Base-by-base conservation (phyloP, 2,797 vertebrate species). In the Hydrocynus forskahlii region DNA sequence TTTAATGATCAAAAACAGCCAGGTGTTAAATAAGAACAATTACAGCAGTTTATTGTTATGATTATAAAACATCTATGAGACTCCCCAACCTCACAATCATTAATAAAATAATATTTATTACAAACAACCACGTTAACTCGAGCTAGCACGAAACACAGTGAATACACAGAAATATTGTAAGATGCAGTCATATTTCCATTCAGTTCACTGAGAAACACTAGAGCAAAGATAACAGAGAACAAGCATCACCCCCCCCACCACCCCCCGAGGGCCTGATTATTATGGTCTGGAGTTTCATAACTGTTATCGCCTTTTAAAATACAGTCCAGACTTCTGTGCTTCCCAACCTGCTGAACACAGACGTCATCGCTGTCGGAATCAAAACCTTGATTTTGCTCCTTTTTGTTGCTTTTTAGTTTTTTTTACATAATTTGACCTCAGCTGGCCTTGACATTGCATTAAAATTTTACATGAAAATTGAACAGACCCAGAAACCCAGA, bases 91-190 rank as follows among this genome's bases (percentile, higher is more conserved):
- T 80, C 78, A 81, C 66, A 82, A 86, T 79, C 59, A 86, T 4
- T 86, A 83, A 87, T 85, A 87, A 86, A 87, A 89, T 87, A 81
- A 83, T 88, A 86, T 88, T 84, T 85, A 84, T 88, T 86, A 88
- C 85, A 86, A 85, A 87, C 80, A 86, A 85, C 83, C 85, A 87
- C 79, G 71, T 86, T 85, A 82, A 81, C 69, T 71, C 86, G 79
- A 75, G 75, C 83, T 82, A 85, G 82, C 85, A 87, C 79, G 7
- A 83, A 80, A 85, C 76, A 84, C 79, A 35, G 81, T 76, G 57
- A 85, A 81, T 87, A 85, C 83, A 83, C 70, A 79, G 75, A 86
- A 85, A 82, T 79, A 81, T 75, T 81, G n/a, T n/a, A n/a, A n/a
- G 76, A 85, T 84, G 81, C 78, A 85, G 80, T 68, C 74, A 82